Evolutionary conservation across 2,113 vertebrate genomes (phyloP).

Genomic region (Amazona guildingii): DNA sequence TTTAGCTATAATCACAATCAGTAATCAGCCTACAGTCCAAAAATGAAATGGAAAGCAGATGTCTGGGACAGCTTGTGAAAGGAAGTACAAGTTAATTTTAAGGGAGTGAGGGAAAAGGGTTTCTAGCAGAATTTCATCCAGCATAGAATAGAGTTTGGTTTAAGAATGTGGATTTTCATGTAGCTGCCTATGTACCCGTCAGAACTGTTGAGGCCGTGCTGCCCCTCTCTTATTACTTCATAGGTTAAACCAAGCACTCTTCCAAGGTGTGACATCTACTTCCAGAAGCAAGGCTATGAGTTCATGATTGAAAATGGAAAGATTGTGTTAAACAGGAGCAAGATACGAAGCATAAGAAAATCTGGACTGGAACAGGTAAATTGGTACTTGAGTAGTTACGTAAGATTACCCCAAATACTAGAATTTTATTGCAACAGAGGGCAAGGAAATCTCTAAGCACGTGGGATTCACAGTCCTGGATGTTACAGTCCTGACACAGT

Average conservation of each 20-base stretch:
- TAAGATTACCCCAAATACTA: background rate
- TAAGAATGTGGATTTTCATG: background rate
- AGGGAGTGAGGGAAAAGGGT: background rate
- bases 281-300: constrained; percentile 80
- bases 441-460: background rate
- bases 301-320: constrained; percentile 79
- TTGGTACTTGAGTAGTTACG: background rate
- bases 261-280: constrained; percentile 83
- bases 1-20: constrained; percentile 10
- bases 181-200: background rate
- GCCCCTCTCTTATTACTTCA: background rate
- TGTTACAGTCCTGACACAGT: background rate
- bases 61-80: constrained; percentile 12
- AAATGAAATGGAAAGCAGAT: constrained; percentile 59
- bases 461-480: background rate
- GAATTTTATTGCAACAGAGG: background rate
- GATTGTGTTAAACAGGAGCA: constrained; percentile 76
- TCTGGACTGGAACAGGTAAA: constrained; percentile 74
- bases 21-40: background rate
- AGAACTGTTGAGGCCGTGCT: background rate
- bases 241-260: constrained; percentile 71
- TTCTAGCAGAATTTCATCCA: background rate
- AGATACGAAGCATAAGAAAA: constrained; percentile 46
- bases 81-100: constrained; percentile 25
- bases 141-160: background rate